Evolutionary conservation across 2,797 vertebrate species (phyloP), one percentile per base, ranked within the genome.

Genomic region (Myotis vivesi): DNA sequence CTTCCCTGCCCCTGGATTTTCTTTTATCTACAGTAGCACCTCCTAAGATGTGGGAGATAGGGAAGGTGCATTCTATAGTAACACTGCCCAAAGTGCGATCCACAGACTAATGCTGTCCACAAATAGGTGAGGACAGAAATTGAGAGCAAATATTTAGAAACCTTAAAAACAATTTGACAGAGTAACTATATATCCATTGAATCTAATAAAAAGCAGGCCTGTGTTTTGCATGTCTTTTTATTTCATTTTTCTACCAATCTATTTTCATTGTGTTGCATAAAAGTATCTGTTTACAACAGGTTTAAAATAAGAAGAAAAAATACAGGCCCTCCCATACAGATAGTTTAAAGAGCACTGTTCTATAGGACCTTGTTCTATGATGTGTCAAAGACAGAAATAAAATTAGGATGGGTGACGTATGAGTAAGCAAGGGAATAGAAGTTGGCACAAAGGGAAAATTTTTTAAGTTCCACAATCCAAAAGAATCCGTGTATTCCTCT

Each of bases 171-270:
- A 66, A 46, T 57, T 38, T 86, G 79, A 66, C 55, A 80, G 28
- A 62, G 51, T 71, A 81, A 73, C 19, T 30, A 7, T 11, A 55
- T 16, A 33, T n/a, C 51, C 36, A 1, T 15, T 30, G 13, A 64
- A 15, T 64, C 77, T 88, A 95, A 57, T 33, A 41, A 92, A 89
- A 83, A 33, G 6, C 5, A 86, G 62, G 33, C 30, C 53, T 89
- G 12, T 15, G 25, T 59, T 80, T 68, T 71, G 28, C 38, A n/a
- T 46, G 44, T 20, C 69, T 86, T 87, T 91, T 77, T 62, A 66
- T 59, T 88, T 88, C 53, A 72, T 72, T 87, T 87, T 91, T 49
- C 71, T 23, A 81, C 36, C 25, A 69, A 81, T 85, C 84, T 57
- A 38, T 62, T 91, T 91, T 64, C 59, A 72, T 79, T 51, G 17